Base-by-base conservation (phyloP, 2,797 vertebrate genomes). In the Zenarchopterus dispar region DNA sequence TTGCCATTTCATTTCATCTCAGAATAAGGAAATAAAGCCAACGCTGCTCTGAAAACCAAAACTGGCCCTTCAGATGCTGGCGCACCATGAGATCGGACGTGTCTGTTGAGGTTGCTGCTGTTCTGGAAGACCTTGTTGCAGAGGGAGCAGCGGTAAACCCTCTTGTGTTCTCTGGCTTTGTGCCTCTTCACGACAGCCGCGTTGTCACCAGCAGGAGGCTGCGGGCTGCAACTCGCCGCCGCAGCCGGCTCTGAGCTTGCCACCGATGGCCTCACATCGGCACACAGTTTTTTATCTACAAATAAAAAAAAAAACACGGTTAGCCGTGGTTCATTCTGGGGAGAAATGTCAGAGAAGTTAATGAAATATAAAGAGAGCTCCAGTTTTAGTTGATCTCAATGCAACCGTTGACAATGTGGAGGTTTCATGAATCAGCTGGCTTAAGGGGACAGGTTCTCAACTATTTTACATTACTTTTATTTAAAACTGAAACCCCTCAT, bases 101-200 rank as follows among this genome's bases (percentile, higher is more conserved):
- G 98, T 56, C 98, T 87, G 93, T 98, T 99, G 73, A 99, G 95
- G 90, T 99, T 99, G 93, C 97, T 99, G 95, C 97, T 98, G 94
- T 99, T 99, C 91, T 98, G 96, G 92, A 99, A 99, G 88, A 96
- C 87, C 90, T 98, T 98, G 82, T 88, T 96, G 91, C 97, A 99
- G 80, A 96, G 93, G 56, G 93, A 90, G 85, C 98, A 99, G 84
- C 97, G 95, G 89, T 98, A 96, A 5, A 97, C 93, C 21, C 95
- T 91, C 84, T 96, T 96, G 91, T 96, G 96, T 85, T 98, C 97
- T 52, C 95, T 93, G 19, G 93, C 84, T 82, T 95, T 88, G 80
- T 77, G 86, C 51, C 87, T 89, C 81, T 81, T 92, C 15, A 74
- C 59, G 66, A 83, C 50, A 0, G 57, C n/a, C 1, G 55, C 44